Percentiles rank a stretch among this genome's conserved stretches.
Evolutionary conservation across 2,797 vertebrate species (phyloP).

Genomic region (Eospalax fontanierii): DNA sequence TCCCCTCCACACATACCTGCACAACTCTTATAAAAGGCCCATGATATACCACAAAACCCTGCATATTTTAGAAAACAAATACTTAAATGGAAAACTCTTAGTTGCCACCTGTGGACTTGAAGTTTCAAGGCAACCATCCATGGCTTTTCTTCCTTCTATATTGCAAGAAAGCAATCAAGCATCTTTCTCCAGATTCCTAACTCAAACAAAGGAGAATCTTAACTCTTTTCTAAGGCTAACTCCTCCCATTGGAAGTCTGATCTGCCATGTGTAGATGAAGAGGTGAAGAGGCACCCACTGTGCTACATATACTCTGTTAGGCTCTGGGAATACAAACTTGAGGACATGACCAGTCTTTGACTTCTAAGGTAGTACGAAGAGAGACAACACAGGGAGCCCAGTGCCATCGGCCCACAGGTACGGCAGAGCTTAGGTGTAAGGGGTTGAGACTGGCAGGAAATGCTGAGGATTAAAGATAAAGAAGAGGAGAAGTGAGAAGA

Average conservation of each 20-base stretch:
- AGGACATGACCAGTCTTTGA: neutral
- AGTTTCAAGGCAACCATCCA: neutral
- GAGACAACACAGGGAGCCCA: neutral
- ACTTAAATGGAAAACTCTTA: neutral
- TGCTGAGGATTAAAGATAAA: neutral
- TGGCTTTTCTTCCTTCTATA: neutral
- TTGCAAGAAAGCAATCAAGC: neutral
- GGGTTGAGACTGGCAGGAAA: neutral
- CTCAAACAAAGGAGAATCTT: neutral
- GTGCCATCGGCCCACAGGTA: too few relatives aligned
- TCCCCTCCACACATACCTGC: neutral
- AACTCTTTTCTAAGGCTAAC: conserved; percentile 5
- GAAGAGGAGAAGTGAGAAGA: neutral
- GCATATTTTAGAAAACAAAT: conserved; percentile 6
- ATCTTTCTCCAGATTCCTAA: neutral
- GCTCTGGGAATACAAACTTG: neutral
- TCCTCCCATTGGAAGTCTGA: neutral
- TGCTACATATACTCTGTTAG: neutral
- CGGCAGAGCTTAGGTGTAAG: neutral
- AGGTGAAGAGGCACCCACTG: neutral
- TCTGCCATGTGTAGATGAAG: too few relatives aligned
- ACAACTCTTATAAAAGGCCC: neutral
- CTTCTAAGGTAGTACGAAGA: neutral
- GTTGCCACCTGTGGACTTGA: neutral
- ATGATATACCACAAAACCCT: neutral